These are phyloP conservation scores for Pseudomyrmex sp. DNA, from an alignment of 1,140 invertebrate species.

Conservation along the genomic window DNA sequence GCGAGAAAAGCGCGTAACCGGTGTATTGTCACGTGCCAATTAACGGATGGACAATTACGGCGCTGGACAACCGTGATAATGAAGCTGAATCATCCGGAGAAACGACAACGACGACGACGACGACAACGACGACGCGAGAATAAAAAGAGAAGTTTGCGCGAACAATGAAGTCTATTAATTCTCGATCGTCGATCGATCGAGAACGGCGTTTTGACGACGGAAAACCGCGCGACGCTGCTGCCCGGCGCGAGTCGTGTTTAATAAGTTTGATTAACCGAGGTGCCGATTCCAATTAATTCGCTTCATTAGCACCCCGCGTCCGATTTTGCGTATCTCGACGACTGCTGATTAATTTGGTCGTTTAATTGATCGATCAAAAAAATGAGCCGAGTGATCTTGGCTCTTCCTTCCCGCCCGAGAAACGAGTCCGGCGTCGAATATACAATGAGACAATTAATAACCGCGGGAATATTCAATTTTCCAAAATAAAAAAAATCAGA, in stretches of 20 bases:
- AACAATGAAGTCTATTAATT: conserved; percentile 69
- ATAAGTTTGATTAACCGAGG: conserved; percentile 58
- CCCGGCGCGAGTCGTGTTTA: neutral
- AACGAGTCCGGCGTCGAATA: conserved; percentile 35
- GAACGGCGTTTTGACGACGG: conserved; percentile 31
- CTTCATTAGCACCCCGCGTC: conserved; percentile 57
- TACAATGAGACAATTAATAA: conserved; percentile 46
- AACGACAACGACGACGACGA: neutral
- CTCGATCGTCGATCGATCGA: conserved; percentile 35
- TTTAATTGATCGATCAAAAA: conserved; percentile 65
- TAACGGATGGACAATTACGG: conserved; percentile 57
- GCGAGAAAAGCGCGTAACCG: neutral
- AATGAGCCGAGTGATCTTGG: conserved; percentile 26
- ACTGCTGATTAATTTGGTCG: conserved; percentile 56
- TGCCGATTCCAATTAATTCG: conserved; percentile 66
- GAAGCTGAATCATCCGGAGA: conserved; percentile 15
- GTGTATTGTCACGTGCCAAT: conserved; percentile 39
- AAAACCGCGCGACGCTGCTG: no score
- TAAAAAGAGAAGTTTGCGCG: neutral
- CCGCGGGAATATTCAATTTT: neutral
- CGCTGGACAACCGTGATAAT: conserved; percentile 43
- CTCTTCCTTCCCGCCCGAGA: conserved; percentile 1
- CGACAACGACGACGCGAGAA: neutral
- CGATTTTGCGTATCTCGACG: neutral
- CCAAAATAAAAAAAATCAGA: conserved; percentile 1